A percentile compares a stretch with the other conserved stretches of the same genome.
These are phyloP conservation scores for Lucilia sericata DNA, from an alignment of 1,140 invertebrate species.

Conservation along the genomic window DNA sequence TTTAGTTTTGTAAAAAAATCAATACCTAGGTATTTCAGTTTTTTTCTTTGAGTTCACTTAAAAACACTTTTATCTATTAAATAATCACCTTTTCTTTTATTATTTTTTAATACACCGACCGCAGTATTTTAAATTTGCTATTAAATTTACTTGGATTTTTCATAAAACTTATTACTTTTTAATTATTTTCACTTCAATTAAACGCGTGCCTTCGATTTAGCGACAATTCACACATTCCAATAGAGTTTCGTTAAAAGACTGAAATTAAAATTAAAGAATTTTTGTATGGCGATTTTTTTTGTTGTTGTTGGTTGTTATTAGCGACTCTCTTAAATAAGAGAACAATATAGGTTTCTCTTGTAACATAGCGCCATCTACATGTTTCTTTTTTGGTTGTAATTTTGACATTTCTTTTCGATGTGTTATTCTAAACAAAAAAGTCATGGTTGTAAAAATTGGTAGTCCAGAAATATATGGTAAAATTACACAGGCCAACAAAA, in stretches of 20 bases:
- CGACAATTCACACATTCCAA: conserved; percentile 31
- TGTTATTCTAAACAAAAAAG: background rate
- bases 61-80: background rate
- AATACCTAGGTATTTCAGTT: background rate
- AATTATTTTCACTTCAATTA: background rate
- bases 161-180: background rate
- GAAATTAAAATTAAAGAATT: background rate
- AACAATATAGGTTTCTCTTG: too few species aligned
- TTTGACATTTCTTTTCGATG: background rate
- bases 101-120: background rate
- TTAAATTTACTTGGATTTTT: background rate
- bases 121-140: background rate
- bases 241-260: conserved; percentile 42
- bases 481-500: too few species aligned
- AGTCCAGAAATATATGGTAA: background rate
- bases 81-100: background rate
- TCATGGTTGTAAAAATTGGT: background rate
- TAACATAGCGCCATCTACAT: too few species aligned
- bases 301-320: background rate
- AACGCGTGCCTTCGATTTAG: background rate
- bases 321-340: too few species aligned
- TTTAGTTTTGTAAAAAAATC: background rate
- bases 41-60: background rate
- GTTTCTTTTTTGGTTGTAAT: background rate
- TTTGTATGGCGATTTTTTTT: conserved; percentile 6